Percentiles rank a stretch among this genome's conserved stretches.
Evolutionary conservation across 2,888 invertebrate genomes (phyloP).

Genomic region (Drosophila picticornis): DNA sequence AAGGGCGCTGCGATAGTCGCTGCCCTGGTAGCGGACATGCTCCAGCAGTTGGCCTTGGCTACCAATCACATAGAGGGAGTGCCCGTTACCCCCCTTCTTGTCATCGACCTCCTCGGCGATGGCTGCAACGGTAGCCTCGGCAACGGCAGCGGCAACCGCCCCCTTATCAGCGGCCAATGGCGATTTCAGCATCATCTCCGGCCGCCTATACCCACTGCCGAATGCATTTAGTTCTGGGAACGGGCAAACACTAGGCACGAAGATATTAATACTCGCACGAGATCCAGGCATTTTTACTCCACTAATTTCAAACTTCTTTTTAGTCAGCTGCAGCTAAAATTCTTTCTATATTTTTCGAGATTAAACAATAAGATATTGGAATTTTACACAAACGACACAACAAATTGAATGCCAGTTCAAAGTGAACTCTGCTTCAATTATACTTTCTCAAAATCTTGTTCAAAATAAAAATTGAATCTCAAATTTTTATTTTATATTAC

Average conservation of each 20-base stretch:
- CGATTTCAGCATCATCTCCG: slow-evolving; percentile 8
- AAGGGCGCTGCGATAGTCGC: slow-evolving; percentile 58
- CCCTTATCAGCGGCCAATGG: not conserved
- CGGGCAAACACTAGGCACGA: slow-evolving; percentile 34
- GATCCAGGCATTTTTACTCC: slow-evolving; percentile 30
- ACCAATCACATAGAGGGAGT: slow-evolving; percentile 50
- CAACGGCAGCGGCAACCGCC: not conserved
- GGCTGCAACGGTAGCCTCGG: slow-evolving; percentile 10
- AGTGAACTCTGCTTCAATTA: not conserved
- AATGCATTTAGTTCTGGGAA: slow-evolving; percentile 47
- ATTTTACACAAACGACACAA: slow-evolving; percentile 10
- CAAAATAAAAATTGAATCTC: not conserved
- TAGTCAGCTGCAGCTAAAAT: not conserved
- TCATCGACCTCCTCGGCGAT: slow-evolving; percentile 15
- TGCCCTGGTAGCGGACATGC: slow-evolving; percentile 56
- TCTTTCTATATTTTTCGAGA: not conserved
- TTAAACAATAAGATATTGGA: slow-evolving; percentile 1
- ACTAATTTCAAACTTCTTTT: not conserved
- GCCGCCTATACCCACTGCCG: slow-evolving; percentile 10
- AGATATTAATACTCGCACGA: slow-evolving; percentile 41
- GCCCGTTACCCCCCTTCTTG: slow-evolving; percentile 26
- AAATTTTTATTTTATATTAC: not conserved
- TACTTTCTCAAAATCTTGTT: not conserved
- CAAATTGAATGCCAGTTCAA: not conserved
- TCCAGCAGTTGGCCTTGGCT: slow-evolving; percentile 50